Base-by-base conservation (phyloP, 1,140 invertebrate genomes). In the Rhopalosiphum padi region DNA sequence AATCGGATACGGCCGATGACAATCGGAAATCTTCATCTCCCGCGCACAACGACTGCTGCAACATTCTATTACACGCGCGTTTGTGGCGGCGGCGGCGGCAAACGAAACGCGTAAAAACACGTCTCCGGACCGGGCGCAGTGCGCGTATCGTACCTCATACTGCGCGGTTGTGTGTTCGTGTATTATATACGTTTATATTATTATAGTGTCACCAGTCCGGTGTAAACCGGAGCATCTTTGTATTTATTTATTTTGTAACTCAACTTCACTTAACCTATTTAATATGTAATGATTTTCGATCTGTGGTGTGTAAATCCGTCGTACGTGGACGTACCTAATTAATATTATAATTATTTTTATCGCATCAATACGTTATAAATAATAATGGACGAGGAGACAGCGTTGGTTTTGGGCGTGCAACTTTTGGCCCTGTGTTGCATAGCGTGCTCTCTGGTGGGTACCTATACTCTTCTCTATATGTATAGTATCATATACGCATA, bases 401-500 rank as follows among this genome's bases (percentile, higher is more conserved):
- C 97, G 95, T 95, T 97, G 94, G 96, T 97, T 51, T 95, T 98
- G 95, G 97, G 97, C 94, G 96, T 98, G 94, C 97, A 98, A 95
- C 95, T 98, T 94, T 96, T 97, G 91, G 97, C 97, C 2, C 95
- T 98, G 35, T 97, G 97, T 95, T 97, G 97, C 77, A 97, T 98
- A 94, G 97, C 97, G 46, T 97, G 97, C 2, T 97, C 97, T 21
- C 96, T 98, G 94, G 95, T 98, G 91, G 95, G 97, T 93, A 97
- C n/a, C 30, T 68, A 37, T 37, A 60, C 8, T 9, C 25, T 23
- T 8, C 7, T 60, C 8, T 60, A 25, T 46, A 60, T 9, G 9
- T 25, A 30, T 53, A 53, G 9, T 21, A 53, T 23, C 6, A 7
- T 22, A 53, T 3, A 53, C 51, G 1, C 51, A 53, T 21, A 53